Evolutionary conservation across 2,113 vertebrate genomes (phyloP).

Genomic region (Morone saxatilis): DNA sequence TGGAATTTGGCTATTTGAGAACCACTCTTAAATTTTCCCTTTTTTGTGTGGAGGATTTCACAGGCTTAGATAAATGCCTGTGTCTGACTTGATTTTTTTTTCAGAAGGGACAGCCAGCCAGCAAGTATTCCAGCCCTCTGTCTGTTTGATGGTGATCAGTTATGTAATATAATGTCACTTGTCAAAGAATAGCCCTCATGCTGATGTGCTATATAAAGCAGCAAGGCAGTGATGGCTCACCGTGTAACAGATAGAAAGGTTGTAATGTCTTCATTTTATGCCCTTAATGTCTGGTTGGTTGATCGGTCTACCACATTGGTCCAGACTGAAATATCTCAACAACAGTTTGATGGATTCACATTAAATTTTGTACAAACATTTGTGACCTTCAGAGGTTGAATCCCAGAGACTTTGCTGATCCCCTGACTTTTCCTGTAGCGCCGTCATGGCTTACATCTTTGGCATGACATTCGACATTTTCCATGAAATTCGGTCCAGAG

Average conservation of each 20-base stretch:
- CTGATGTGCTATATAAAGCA: slow-evolving; percentile 1
- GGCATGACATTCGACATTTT: not conserved
- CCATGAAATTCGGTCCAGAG: not conserved
- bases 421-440: not conserved
- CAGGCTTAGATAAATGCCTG: slow-evolving; percentile 58
- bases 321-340: not conserved
- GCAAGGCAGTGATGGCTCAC: slow-evolving; percentile 10
- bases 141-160: slow-evolving; percentile 27
- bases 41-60: slow-evolving; percentile 66
- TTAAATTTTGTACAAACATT: not conserved
- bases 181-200: slow-evolving; percentile 18
- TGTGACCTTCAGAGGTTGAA: not conserved
- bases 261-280: slow-evolving; percentile 2
- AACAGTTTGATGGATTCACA: not conserved
- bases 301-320: not conserved
- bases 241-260: slow-evolving; percentile 5
- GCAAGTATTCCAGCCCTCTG: slow-evolving; percentile 23
- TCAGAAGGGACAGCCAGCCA: slow-evolving; percentile 10
- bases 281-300: no score
- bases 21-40: slow-evolving; percentile 66
- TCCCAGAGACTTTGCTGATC: not conserved
- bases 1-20: slow-evolving; percentile 76
- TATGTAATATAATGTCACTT: slow-evolving; percentile 21
- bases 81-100: slow-evolving; percentile 50
- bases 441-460: not conserved